Conservation (phyloP, 1,140 invertebrate species). For the Drosophila pandora region DNA sequence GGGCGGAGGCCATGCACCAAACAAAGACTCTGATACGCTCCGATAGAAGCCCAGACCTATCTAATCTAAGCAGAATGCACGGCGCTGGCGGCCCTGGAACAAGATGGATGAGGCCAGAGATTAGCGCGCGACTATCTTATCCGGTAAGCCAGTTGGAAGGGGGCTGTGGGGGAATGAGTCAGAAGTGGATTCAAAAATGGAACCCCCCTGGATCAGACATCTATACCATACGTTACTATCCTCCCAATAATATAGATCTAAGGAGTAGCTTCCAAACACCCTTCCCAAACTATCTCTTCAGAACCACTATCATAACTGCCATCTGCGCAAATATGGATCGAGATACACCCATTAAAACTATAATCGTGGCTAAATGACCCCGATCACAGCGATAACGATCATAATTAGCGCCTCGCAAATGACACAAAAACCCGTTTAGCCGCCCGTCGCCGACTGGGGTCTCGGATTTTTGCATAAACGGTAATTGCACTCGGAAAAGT, state of each 20-base stretch:
- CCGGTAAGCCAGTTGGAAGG: conserved; percentile 24
- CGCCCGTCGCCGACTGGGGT: background rate
- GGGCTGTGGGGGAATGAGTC: background rate
- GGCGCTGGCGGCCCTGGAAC: conserved; percentile 36
- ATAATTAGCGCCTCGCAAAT: conserved; percentile 51
- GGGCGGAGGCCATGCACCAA: conserved; percentile 5
- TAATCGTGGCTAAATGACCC: conserved; percentile 57
- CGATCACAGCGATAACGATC: conserved; percentile 54
- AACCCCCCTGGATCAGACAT: no score
- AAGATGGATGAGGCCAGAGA: conserved; percentile 25
- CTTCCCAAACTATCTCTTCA: background rate
- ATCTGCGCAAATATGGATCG: conserved; percentile 41
- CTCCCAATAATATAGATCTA: no score
- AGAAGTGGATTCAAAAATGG: no score
- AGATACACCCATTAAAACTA: conserved; percentile 41
- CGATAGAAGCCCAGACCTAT: conserved; percentile 12
- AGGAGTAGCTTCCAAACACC: background rate
- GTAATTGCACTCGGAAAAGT: conserved; percentile 69
- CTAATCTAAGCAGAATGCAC: conserved; percentile 62
- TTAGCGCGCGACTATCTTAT: conserved; percentile 44
- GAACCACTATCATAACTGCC: conserved; percentile 18
- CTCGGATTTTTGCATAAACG: conserved; percentile 71
- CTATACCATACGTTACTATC: no score
- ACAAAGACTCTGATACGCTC: no score
- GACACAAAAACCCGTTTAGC: conserved; percentile 63